These are phyloP conservation scores for Heliothis subflexa DNA, from an alignment of 1,140 invertebrate genomes.

Conservation along the genomic window DNA sequence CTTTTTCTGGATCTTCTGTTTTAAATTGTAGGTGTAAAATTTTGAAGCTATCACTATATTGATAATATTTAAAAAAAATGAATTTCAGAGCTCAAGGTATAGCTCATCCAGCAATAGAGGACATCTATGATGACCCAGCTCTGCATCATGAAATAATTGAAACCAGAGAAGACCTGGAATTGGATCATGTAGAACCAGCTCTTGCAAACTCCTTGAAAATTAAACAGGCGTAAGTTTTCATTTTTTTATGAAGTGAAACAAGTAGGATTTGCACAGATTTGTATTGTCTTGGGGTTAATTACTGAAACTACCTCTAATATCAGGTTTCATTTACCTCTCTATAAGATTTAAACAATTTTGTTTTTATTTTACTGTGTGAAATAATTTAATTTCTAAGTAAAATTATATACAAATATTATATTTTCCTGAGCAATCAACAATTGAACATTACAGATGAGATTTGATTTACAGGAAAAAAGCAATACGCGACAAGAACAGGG, in stretches of 20 bases:
- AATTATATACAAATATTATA: too few relatives aligned
- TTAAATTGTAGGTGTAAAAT: too few relatives aligned
- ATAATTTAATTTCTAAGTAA: too few relatives aligned
- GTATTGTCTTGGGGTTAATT: too few relatives aligned
- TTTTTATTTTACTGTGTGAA: too few relatives aligned
- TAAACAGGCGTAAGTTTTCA: constrained; percentile 72
- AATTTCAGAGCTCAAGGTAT: constrained; percentile 69
- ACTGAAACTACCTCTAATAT: too few relatives aligned
- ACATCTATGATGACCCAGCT: constrained; percentile 71
- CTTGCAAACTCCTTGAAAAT: constrained; percentile 66
- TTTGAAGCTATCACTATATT: too few relatives aligned
- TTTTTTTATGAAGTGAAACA: background rate
- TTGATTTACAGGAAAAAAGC: constrained; percentile 62
- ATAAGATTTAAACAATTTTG: too few relatives aligned
- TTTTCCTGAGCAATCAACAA: too few relatives aligned
- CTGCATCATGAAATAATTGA: constrained; percentile 68
- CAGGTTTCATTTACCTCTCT: too few relatives aligned
- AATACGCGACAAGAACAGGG: constrained; percentile 74
- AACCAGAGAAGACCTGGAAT: constrained; percentile 59
- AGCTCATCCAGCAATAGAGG: constrained; percentile 72
- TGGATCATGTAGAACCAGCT: constrained; percentile 48
- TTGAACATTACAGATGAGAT: too few relatives aligned
- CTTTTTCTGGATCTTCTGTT: too few relatives aligned
- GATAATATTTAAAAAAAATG: background rate
- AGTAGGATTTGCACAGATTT: background rate